Conservation (phyloP, 2,888 invertebrate species). For the Halictus ligatus region DNA sequence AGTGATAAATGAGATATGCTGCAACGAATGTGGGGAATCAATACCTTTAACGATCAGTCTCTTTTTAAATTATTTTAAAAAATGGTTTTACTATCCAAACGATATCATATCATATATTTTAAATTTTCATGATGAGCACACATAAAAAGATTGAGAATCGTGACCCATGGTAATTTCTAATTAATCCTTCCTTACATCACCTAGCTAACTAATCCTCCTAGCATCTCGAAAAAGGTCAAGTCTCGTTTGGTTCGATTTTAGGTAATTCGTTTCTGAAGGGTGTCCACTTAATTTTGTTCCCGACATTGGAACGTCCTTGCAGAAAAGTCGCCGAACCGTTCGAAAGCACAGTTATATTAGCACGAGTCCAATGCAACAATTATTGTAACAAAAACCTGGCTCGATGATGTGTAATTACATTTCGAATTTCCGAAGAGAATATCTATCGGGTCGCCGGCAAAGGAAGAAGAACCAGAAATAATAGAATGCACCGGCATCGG, state of each 20-base stretch:
- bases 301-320: too few species aligned
- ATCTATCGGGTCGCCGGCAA: background rate
- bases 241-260: too few species aligned
- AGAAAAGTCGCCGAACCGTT: too few species aligned
- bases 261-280: too few species aligned
- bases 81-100: background rate
- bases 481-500: conserved; percentile 41
- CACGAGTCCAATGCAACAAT: background rate
- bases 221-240: too few species aligned
- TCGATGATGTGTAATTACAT: background rate
- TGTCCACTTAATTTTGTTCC: too few species aligned
- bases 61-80: background rate
- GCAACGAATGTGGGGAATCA: background rate
- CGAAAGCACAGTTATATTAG: too few species aligned
- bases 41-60: background rate
- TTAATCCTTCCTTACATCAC: background rate
- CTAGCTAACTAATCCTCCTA: too few species aligned
- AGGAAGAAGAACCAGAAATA: conserved; percentile 26
- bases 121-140: background rate
- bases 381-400: background rate
- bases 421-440: background rate
- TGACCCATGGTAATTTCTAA: background rate
- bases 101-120: too few species aligned
- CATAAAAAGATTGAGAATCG: background rate
- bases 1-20: background rate